Base-by-base conservation (phyloP, 2,797 vertebrate genomes). In the Phrynocephalus forsythii region DNA sequence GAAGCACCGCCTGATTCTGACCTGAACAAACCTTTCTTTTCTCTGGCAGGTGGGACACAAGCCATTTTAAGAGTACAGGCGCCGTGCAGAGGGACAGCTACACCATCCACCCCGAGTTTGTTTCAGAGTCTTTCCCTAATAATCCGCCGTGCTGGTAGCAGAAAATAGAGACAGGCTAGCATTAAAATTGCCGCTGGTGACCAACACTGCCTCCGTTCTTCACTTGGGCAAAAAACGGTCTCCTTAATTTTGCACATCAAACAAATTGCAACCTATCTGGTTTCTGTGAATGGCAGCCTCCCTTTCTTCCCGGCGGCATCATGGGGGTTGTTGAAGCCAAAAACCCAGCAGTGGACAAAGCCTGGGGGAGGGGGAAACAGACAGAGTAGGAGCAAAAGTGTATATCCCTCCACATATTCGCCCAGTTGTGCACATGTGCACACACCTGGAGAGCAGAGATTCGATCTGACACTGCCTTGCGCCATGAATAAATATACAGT, bases 21-120 rank as follows among this genome's bases (percentile, higher is more conserved):
- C 18, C 28, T 8, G 0, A 6, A 9, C 71, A 60, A 20, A 76
- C 48, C 16, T 30, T 73, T 2, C 20, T 73, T 75, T 82, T 30
- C 84, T 91, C 67, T 91, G 50, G 88, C 83, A 97, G 96, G 82
- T 96, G 96, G 96, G 88, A 95, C 81, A 92, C 89, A 0, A 94
- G 95, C 87, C 93, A 94, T 52, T 96, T 96, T 91, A 87, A 77
- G 84, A 94, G n/a, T 24, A n/a, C 50, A 0, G 89, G 94, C 88
- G 93, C 92, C 48, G 8, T 82, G 71, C 92, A 90, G 87, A 92
- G 87, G 91, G 86, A 92, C 89, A 96, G 83, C 89, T 96, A 87
- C 80, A 60, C 88, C 0, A 89, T 97, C 67, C 93, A 95, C 66
- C 95, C 95, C 0, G 93, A 95, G 11, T 96, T 96, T 82, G 28